Conservation (phyloP, 2,888 invertebrate genomes). For the Xanthorhoe spadicearia region DNA sequence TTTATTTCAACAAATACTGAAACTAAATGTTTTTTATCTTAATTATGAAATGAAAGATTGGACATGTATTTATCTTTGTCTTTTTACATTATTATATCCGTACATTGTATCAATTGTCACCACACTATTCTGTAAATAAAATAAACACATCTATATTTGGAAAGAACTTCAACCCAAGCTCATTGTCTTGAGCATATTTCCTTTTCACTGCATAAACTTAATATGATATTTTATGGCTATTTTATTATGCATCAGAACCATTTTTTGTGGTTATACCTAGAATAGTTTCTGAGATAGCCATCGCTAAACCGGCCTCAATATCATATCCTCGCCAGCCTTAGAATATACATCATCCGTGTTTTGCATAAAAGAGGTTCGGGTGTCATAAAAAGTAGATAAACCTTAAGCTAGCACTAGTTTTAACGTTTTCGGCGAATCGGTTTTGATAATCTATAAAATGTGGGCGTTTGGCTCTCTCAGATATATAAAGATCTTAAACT, state of each 20-base stretch:
- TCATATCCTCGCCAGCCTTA: conserved; percentile 7
- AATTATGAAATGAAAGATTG: too few relatives aligned
- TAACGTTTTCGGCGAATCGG: background rate
- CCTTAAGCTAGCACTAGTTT: conserved; percentile 3
- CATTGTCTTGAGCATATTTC: background rate
- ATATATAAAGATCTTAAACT: too few relatives aligned
- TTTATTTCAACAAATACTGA: too few relatives aligned
- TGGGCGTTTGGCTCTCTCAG: too few relatives aligned
- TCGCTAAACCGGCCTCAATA: conserved; percentile 17
- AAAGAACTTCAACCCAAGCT: too few relatives aligned
- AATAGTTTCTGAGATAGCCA: conserved; percentile 9
- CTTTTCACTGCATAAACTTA: background rate
- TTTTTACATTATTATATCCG: too few relatives aligned
- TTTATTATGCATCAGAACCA: background rate
- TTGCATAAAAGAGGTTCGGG: conserved; percentile 25
- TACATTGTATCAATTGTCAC: too few relatives aligned
- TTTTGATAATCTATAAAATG: too few relatives aligned
- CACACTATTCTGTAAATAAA: too few relatives aligned
- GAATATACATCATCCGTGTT: conserved; percentile 20
- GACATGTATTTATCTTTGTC: too few relatives aligned
- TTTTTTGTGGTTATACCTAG: background rate
- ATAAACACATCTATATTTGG: too few relatives aligned
- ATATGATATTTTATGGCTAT: background rate
- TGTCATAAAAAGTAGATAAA: conserved; percentile 25
- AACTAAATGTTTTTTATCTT: too few relatives aligned